These are phyloP conservation scores for Grallaria varia DNA, from an alignment of 2,113 vertebrate species.

Conservation along the genomic window DNA sequence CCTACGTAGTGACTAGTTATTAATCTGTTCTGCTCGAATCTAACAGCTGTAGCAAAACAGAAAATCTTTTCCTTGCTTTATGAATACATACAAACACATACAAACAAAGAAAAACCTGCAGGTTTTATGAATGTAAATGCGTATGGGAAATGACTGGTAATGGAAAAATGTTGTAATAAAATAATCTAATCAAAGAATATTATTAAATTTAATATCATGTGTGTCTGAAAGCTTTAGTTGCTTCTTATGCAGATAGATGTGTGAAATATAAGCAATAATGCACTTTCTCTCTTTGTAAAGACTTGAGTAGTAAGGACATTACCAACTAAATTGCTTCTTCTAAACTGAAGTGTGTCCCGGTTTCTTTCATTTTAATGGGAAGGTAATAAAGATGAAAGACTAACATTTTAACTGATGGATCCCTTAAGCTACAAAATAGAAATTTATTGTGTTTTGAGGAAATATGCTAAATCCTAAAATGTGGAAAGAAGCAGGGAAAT, in stretches of 20 bases:
- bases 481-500: conserved; percentile 58
- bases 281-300: conserved; percentile 71
- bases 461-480: conserved; percentile 68
- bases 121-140: conserved; percentile 63
- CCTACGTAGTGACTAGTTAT: conserved; percentile 63
- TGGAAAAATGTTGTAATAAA: conserved; percentile 66
- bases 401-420: conserved; percentile 79
- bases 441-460: conserved; percentile 77
- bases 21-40: conserved; percentile 68
- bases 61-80: conserved; percentile 34
- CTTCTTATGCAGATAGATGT: conserved; percentile 73
- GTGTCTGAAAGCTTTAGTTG: conserved; percentile 69
- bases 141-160: conserved; percentile 71
- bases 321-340: conserved; percentile 78
- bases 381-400: conserved; percentile 84
- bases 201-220: conserved; percentile 64
- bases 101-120: conserved; percentile 53
- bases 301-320: conserved; percentile 72
- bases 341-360: conserved; percentile 75
- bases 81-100: conserved; percentile 10
- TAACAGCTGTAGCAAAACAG: conserved; percentile 56
- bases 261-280: conserved; percentile 69
- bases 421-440: conserved; percentile 77
- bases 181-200: conserved; percentile 73
- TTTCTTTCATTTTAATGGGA: conserved; percentile 83